Conservation (phyloP, 2,888 invertebrate genomes). For the Caenorhabditis sp. region DNA sequence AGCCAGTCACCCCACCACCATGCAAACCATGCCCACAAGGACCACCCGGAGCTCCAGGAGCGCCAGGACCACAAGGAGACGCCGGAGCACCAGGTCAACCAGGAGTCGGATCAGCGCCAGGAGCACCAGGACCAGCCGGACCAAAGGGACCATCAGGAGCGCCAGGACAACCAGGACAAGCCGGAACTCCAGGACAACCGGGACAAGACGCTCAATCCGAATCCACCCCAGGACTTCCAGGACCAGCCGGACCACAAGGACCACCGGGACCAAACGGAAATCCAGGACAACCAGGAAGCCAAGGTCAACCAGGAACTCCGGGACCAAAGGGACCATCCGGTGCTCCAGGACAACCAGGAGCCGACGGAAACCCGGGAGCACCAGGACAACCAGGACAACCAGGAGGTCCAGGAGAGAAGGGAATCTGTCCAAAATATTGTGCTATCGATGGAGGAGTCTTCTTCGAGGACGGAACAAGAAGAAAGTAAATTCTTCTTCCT, state of each 20-base stretch:
- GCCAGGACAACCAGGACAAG: constrained; percentile 55
- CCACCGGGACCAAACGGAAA: constrained; percentile 46
- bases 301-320: constrained; percentile 43
- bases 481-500: constrained; percentile 30
- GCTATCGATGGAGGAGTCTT: constrained; percentile 55
- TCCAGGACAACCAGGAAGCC: constrained; percentile 50
- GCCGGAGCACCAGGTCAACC: constrained; percentile 53
- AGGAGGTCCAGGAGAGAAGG: constrained; percentile 44
- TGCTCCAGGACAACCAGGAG: constrained; percentile 45
- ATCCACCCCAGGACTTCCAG: constrained; percentile 47
- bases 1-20: constrained; percentile 55
- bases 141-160: constrained; percentile 56
- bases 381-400: constrained; percentile 47
- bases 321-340: constrained; percentile 47
- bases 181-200: constrained; percentile 47
- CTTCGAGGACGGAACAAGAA: constrained; percentile 54
- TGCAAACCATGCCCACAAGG: constrained; percentile 56
- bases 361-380: constrained; percentile 54
- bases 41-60: constrained; percentile 57
- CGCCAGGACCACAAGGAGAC: constrained; percentile 51
- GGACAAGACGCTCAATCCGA: constrained; percentile 44
- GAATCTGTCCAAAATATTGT: constrained; percentile 55
- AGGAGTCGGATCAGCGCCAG: constrained; percentile 50
- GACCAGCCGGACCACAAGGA: constrained; percentile 47
- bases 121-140: constrained; percentile 50